Evolutionary conservation across 2,113 vertebrate genomes (phyloP), one percentile per base, ranked within the genome.

Genomic region (Cyanoramphus novaezelandiae): DNA sequence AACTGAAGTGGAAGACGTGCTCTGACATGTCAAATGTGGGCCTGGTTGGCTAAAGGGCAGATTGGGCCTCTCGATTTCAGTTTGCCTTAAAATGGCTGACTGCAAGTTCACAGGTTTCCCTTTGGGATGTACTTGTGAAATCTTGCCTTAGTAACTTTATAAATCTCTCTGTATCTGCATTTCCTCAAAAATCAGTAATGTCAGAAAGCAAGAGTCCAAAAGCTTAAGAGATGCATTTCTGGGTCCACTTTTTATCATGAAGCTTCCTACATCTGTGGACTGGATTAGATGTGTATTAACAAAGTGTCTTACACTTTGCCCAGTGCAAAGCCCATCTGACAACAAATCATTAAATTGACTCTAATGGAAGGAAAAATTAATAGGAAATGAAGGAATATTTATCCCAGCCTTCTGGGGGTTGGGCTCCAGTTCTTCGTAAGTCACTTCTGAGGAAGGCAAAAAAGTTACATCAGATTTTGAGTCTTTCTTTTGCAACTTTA

Each of bases 11-110:
- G 95, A 91, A 91, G 75, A 90, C 95, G 7, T 75, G 93, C 90
- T 95, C 91, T 79, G 94, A 96, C 82, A 28, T 83, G 90, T 96
- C 88, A 78, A 37, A 63, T 20, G 64, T 64, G 92, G 87, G 68
- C 82, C 65, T 82, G 79, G 23, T 20, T 86, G 92, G 92, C 90
- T 10, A 11, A 72, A 50, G 65, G 81, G 80, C 82, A 91, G 21
- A 49, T 37, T 55, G 86, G 88, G 87, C 82, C 0, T 53, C 67
- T 82, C 55, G 15, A 74, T 68, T 87, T 82, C 28, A 13, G 93
- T 63, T 64, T 84, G 77, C 83, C 72, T 63, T 87, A 57, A 95
- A 70, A 95, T 88, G 92, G 87, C 82, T 92, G 93, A 59, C 86
- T 25, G 24, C 19, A 50, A 63, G 64, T 65, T 84, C 82, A 85